Base-by-base conservation (phyloP, 2,888 invertebrate species). In the Eristalis tenax region DNA sequence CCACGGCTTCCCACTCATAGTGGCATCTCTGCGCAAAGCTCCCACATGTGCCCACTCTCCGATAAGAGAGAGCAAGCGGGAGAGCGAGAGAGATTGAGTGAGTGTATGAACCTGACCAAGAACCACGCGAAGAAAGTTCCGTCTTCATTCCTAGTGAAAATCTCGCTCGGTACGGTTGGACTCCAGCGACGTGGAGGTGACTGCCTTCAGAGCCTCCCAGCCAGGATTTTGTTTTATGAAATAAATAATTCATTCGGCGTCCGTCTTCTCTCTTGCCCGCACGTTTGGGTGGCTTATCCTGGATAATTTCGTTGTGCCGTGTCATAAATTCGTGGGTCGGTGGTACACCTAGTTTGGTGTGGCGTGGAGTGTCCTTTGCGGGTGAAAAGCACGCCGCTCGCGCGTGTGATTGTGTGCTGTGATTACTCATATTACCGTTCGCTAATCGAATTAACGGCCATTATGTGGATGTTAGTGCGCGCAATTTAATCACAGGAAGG, bases 181-280 rank as follows among this genome's bases (percentile, higher is more conserved):
- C 38, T 57, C 32, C 4, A n/a, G 57, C 32, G 26, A n/a, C 50
- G 23, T 11, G n/a, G 63, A 13, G 11, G 11, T 38, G 61, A 73
- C 73, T 64, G 59, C 23, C 69, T 50, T 50, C 43, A 3, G n/a
- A 18, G 56, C 56, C 22, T 13, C 32, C 65, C 57, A 70, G 70
- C 73, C 65, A 73, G 40, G 18, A 18, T 70, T 75, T 26, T 83
- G 83, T 78, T 82, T 86, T 73, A 82, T 75, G 23, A 70, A 70
- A 81, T 83, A 64, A 86, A 79, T 79, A 68, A 86, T 83, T 83
- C 71, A 79, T 75, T 78, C 70, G 40, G 82, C 75, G 69, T 71
- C 63, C 38, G 64, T 8, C 11, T 22, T 38, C 13, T 22, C 22
- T 26, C 61, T 56, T 75, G 13, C 69, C 13, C 28, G 3, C 15